phyloP scores from a whole-genome alignment of 2,113 vertebrate species.

The Microtus montanus region DNA sequence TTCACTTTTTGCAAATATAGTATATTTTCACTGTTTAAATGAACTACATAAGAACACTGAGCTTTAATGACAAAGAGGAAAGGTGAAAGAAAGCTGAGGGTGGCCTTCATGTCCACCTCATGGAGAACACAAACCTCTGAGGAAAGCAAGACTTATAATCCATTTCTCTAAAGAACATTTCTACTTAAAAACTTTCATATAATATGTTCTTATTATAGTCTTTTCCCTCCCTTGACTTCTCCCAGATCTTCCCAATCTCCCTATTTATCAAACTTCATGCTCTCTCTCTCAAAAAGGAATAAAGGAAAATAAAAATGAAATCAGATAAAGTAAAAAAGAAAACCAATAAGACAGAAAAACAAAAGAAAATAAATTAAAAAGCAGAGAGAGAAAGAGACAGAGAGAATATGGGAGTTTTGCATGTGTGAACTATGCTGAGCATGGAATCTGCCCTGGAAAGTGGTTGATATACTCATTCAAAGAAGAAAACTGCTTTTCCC shows the following conservation, averaged over 20 bases:
- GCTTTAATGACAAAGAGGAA: background rate
- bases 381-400: background rate
- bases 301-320: background rate
- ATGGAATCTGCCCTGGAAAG: background rate
- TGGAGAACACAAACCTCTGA: fast-evolving
- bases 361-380: background rate
- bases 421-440: background rate
- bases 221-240: background rate
- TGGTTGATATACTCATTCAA: background rate
- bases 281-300: background rate
- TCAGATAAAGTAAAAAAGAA: background rate
- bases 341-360: background rate
- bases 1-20: background rate
- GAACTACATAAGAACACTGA: background rate
- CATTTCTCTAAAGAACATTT: background rate
- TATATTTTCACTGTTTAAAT: background rate
- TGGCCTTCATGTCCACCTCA: fast-evolving
- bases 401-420: background rate
- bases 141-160: background rate
- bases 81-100: background rate
- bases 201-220: background rate
- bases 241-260: background rate
- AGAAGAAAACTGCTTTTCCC: background rate
- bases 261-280: background rate
- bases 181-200: background rate